phyloP scores from a whole-genome alignment of 30 jellyfish, hydroid and myxozoan species.

The Pseudorhiza aurosa region DNA sequence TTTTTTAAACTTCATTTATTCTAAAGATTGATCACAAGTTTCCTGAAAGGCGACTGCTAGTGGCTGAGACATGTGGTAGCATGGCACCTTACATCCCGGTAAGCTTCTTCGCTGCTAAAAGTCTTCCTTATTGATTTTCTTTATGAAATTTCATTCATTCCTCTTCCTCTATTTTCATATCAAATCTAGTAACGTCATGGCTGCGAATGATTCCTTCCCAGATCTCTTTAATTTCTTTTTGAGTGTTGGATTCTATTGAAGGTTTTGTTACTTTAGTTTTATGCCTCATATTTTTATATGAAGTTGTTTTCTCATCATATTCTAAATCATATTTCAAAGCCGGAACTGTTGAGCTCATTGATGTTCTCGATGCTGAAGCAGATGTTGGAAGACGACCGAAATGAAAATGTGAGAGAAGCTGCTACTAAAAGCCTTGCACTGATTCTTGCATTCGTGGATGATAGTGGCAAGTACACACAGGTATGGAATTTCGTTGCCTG shows the following conservation, averaged over 20 bases:
- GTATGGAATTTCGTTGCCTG: too few relatives aligned
- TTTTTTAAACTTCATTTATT: too few relatives aligned
- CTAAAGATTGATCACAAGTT: conserved; percentile 83
- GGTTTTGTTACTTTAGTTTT: neutral
- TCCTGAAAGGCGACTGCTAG: conserved; percentile 91
- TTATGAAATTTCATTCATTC: too few relatives aligned
- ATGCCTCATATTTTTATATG: neutral
- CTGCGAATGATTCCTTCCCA: too few relatives aligned
- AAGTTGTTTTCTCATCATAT: neutral
- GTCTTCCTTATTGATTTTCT: neutral
- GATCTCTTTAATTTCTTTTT: too few relatives aligned
- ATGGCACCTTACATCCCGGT: conserved; percentile 97
- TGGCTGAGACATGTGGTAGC: conserved; percentile 96
- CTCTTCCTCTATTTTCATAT: too few relatives aligned
- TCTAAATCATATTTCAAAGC: conserved; percentile 39
- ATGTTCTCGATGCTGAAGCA: conserved; percentile 93
- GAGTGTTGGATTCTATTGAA: too few relatives aligned
- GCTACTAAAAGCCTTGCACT: conserved; percentile 81
- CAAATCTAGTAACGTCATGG: too few relatives aligned
- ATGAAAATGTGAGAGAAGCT: conserved; percentile 87
- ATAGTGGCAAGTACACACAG: conserved; percentile 80
- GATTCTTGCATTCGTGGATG: conserved; percentile 67
- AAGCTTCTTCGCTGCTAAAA: too few relatives aligned
- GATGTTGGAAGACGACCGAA: conserved; percentile 92
- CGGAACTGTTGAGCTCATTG: conserved; percentile 80